Evolutionary conservation across 2,888 invertebrate species (phyloP), one percentile per base, ranked within the genome.

Genomic region (Ectemnius continuus): DNA sequence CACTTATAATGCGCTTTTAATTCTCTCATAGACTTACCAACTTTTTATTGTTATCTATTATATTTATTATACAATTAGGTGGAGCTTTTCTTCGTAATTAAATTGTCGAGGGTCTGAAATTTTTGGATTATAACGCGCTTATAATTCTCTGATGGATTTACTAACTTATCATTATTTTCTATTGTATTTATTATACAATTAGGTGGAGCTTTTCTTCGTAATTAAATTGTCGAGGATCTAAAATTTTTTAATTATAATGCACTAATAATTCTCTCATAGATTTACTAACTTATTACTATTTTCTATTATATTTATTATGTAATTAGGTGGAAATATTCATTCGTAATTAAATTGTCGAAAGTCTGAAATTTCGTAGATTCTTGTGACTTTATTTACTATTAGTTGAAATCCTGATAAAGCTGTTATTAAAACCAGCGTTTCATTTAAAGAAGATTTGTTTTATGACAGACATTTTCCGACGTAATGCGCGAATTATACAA

Each of bases 191-290:
- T 23, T 23, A 23, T 23, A 23, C 3, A 23, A 23, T 23, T 23
- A 23, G 23, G 23, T 23, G 23, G 2, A 23, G 3, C 2, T 14
- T 16, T 14, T 52, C n/a, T 8, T 1, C 28, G 8, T 36, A 36
- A 36, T 36, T 36, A 36, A 4, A 36, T 36, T 36, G 4, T 4
- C 28, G 28, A 4, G 4, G 8, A 1, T 4, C 28, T 6, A 0
- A 36, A 36, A 8, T 36, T 36, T 36, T n/a, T n/a, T n/a, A n/a
- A n/a, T n/a, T 26, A 68, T 36, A 60, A 14, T 16, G 58, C 36
- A 66, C 14, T 16, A 6, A 0, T 11, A 23, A 45, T 26, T 47
- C 18, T 47, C 47, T 47, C 47, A 47, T 11, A 16, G 16, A 5
- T 16, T 16, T 14, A 52, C n/a, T 36, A 48, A 16, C n/a, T 1